Evolutionary conservation across 2,797 vertebrate species (phyloP), one percentile per base, ranked within the genome.

Genomic region (Hippoglossus hippoglossus): DNA sequence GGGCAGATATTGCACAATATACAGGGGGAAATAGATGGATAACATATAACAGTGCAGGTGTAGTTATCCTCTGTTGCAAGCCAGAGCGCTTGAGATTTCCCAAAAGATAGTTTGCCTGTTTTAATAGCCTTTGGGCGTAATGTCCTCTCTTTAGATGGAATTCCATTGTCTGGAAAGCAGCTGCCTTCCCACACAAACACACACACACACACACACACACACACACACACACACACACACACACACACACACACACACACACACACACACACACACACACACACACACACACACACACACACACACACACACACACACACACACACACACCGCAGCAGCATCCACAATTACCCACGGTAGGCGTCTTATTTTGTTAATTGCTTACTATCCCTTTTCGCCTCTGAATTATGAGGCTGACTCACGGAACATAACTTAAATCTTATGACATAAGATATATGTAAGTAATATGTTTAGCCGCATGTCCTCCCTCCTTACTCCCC

Each of bases 21-120:
- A 51, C 15, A 36, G 3, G 15, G 6, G 25, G 26, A 65, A 60
- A 26, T 36, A 39, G 19, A 34, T 15, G 12, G 52, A 49, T 36
- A 12, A 15, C 21, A 47, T 51, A 28, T 13, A 74, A 84, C 61
- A 79, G 67, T 75, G 52, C 12, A 86, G 24, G 6, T 25, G 5
- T 41, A 67, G 63, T 57, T 63, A 68, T 56, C 22, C 21, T 39
- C 26, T 65, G 39, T 68, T 63, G 49, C 50, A 54, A 73, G 36
- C n/a, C n/a, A 28, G 34, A 58, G 36, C 5, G 3, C 31, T 52
- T 26, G 55, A 81, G 61, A 83, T 79, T 71, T 63, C 59, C 71
- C 71, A 64, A 74, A 55, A 77, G 70, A 84, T 82, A 21, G 19
- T 66, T 70, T 65, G 64, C 36, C 70, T 73, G 31, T 75, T 86